These are phyloP conservation scores for Cerceris rybyensis DNA, from an alignment of 2,888 invertebrate genomes.

Conservation along the genomic window DNA sequence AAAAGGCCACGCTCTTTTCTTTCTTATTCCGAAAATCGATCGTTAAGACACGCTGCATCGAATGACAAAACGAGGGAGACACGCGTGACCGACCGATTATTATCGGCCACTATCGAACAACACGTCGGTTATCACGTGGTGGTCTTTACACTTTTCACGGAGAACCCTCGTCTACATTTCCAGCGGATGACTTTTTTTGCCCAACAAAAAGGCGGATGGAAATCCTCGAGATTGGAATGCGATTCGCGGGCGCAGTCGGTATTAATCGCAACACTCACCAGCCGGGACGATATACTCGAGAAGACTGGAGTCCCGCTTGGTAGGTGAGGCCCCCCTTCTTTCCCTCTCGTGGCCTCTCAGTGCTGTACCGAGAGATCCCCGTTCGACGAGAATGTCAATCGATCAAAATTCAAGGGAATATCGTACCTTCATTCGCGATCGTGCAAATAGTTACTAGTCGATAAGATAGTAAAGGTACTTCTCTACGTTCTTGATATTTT, in stretches of 20 bases:
- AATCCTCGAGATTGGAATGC: constrained; percentile 60
- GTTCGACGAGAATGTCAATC: constrained; percentile 19
- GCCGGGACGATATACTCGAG: constrained; percentile 72
- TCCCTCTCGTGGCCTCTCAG: constrained; percentile 58
- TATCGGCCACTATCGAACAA: neutral
- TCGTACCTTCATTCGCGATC: neutral
- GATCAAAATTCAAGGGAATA: neutral
- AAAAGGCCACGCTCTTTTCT: constrained; percentile 54
- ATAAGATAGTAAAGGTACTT: neutral
- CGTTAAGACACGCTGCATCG: constrained; percentile 52
- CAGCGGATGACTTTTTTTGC: constrained; percentile 2
- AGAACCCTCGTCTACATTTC: constrained; percentile 10
- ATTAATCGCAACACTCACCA: constrained; percentile 69
- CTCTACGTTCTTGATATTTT: no score
- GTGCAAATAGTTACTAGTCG: neutral
- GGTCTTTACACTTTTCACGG: neutral
- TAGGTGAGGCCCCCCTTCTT: constrained; percentile 66
- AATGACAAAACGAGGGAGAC: constrained; percentile 26
- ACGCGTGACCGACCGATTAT: constrained; percentile 33
- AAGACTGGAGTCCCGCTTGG: constrained; percentile 72
- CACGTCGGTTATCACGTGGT: neutral
- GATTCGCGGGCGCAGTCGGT: constrained; percentile 65
- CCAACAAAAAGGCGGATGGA: constrained; percentile 27
- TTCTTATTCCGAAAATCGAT: constrained; percentile 58
- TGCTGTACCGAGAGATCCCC: constrained; percentile 40